Conservation (phyloP, 2,797 vertebrate species). For the Bucorvus abyssinicus region DNA sequence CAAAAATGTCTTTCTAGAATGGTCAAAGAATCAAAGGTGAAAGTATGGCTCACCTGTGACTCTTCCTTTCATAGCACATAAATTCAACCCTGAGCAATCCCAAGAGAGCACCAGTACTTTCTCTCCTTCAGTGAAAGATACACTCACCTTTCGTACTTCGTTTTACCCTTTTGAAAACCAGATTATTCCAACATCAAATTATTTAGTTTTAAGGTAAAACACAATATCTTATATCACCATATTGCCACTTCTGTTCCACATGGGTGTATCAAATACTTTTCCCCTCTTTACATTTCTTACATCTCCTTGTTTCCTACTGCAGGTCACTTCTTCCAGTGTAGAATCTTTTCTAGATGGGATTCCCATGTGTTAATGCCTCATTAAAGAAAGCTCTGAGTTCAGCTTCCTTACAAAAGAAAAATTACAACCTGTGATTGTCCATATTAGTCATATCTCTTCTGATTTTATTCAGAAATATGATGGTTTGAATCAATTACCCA, state of each 20-base stretch:
- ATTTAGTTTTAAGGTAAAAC: background rate
- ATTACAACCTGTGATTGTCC: background rate
- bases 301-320: background rate
- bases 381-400: background rate
- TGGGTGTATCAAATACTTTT: accelerated
- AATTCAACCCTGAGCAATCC: background rate
- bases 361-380: background rate
- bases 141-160: background rate
- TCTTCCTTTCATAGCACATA: background rate
- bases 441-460: background rate
- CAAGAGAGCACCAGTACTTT: background rate
- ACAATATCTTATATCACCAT: background rate
- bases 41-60: background rate
- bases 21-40: background rate
- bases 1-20: background rate
- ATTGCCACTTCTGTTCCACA: background rate
- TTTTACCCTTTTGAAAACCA: background rate
- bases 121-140: background rate
- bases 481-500: background rate
- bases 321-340: background rate
- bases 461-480: background rate
- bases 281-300: background rate
- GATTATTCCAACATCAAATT: background rate
- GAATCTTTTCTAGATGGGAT: background rate
- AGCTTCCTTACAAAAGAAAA: background rate